Evolutionary conservation across 92 coral and sea anemone species (phyloP), one percentile per base, ranked within the genome.

Genomic region (Phymanthus crucifer): DNA sequence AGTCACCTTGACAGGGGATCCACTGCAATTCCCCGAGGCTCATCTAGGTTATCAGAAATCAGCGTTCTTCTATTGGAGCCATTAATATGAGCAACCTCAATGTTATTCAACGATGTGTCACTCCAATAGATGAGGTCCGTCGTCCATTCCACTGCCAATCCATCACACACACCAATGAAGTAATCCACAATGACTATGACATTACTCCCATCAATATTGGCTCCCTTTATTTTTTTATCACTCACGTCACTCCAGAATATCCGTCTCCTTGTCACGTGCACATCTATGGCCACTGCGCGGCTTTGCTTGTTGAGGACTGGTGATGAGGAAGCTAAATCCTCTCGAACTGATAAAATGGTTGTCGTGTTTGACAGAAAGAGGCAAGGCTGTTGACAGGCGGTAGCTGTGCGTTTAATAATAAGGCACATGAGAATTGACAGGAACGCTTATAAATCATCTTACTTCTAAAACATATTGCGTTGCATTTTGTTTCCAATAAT

Each of bases 111-210:
- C 8, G 68, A 34, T 24, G 57, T 76, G 40, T 83, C 87, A 7
- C 76, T 83, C 87, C 87, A 83, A 56, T 83, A 83, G n/a, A 83
- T 75, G n/a, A 47, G 75, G 54, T 47, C 72, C 8, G 81, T 48
- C 19, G 36, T 71, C 87, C 87, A 83, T 32, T 83, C 87, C 52
- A 83, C 82, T 31, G 82, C 82, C 66, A 81, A 31, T 27, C 85
- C 85, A 72, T 73, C 79, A 18, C 85, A 81, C 2, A 46, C 72
- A 18, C 71, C 85, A 21, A 81, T 66, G 5, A 45, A 37, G 11
- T 36, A 34, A 1, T 34, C 33, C 23, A 83, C 73, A 40, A 83
- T 76, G 32, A 27, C 21, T 72, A 66, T 33, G 0, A 66, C 38
- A 23, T 76, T 73, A 40, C 48, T 65, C 1, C 87, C 87, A 83